phyloP scores from a whole-genome alignment of 2,113 vertebrate species.

The Paradisaea rubra region DNA sequence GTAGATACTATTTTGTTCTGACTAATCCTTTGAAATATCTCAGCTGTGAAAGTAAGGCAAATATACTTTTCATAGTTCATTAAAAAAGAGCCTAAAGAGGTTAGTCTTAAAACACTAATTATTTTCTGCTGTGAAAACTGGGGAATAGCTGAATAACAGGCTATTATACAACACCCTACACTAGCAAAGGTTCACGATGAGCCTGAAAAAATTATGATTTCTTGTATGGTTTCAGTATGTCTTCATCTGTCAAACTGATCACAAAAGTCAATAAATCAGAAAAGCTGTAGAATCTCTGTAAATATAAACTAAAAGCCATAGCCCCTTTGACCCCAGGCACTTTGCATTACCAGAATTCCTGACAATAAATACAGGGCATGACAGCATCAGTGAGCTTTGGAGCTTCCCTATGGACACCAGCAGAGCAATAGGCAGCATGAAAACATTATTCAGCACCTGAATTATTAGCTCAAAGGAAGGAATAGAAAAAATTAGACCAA shows the following conservation, averaged over 20 bases:
- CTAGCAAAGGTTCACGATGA: background rate
- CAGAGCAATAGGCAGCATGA: background rate
- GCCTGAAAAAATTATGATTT: background rate
- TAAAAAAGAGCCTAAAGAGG: conserved; percentile 3
- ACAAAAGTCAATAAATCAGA: conserved; percentile 19
- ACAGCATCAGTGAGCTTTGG: background rate
- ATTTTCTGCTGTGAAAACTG: background rate
- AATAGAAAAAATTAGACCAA: background rate
- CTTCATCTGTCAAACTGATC: conserved; percentile 6
- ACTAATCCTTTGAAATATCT: background rate
- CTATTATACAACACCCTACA: background rate
- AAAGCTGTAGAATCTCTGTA: background rate
- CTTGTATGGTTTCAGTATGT: background rate
- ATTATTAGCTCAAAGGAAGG: conserved; percentile 1
- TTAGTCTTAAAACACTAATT: conserved; percentile 15
- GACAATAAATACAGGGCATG: background rate
- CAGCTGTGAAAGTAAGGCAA: background rate
- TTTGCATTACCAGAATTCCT: background rate
- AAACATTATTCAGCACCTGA: background rate
- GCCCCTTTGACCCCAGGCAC: background rate
- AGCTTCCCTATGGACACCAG: background rate
- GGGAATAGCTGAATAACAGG: background rate
- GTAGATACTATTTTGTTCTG: background rate
- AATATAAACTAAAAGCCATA: background rate
- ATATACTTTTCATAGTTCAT: conserved; percentile 1